Conservation (phyloP, 2,797 vertebrate genomes). For the Carapus acus region DNA sequence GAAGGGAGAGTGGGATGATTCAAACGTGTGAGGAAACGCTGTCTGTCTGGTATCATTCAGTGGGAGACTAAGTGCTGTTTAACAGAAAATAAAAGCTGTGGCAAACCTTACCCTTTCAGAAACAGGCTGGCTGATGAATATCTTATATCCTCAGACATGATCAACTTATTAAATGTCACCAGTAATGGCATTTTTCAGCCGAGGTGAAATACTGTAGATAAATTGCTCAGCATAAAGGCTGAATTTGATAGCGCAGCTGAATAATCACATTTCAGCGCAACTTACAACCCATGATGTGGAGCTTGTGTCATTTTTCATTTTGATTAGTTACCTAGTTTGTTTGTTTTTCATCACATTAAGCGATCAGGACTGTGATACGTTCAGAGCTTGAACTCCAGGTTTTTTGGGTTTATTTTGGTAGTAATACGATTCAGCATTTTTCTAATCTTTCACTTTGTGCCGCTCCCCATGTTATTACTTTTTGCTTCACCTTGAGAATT, state of each 20-base stretch:
- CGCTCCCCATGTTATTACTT: too few species aligned
- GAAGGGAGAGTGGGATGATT: background rate
- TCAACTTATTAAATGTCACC: conserved; percentile 30
- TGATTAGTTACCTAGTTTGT: too few species aligned
- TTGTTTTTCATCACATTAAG: too few species aligned
- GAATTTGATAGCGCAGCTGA: conserved; percentile 14
- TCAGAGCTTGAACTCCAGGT: too few species aligned
- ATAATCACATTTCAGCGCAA: conserved; percentile 16
- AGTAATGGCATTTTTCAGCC: conserved; percentile 22
- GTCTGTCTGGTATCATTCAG: background rate
- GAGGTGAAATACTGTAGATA: conserved; percentile 19
- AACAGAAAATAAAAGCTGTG: background rate
- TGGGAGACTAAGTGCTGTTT: background rate
- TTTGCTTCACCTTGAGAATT: too few species aligned
- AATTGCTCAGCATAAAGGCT: conserved; percentile 17
- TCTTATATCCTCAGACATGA: conserved; percentile 9
- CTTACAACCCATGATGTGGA: background rate
- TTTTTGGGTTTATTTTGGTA: too few species aligned
- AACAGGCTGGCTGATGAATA: conserved; percentile 19
- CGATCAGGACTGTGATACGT: too few species aligned
- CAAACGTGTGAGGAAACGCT: background rate
- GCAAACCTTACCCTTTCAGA: conserved; percentile 4
- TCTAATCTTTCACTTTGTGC: too few species aligned
- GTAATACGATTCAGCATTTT: too few species aligned
- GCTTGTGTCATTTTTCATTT: too few species aligned